Base-by-base conservation (phyloP, 2,113 vertebrate species). In the Pseudonaja textilis region DNA sequence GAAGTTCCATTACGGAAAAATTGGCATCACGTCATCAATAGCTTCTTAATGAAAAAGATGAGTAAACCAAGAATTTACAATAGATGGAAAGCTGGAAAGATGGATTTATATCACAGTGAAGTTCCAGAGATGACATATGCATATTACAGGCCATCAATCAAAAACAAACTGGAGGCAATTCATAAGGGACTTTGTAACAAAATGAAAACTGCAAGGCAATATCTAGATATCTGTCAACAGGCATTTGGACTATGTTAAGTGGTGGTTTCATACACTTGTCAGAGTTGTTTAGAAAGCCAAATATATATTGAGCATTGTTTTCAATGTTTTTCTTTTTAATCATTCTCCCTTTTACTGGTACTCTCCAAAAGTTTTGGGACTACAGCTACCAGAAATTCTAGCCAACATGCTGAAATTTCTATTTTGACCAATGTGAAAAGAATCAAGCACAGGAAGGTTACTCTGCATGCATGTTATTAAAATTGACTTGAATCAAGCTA, bases 1-100 rank as follows among this genome's bases (percentile, higher is more conserved):
- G 56, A 3, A 89, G 7, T 87, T 89, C 85, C 87, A 0, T 87
- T 93, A 90, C 55, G n/a, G 29, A 34, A 74, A 9, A 34, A 42
- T 89, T 57, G 74, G 92, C 88, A 93, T 0, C 0, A 74, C 85
- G 25, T 2, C 34, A 45, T 50, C 1, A 0, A 20, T 94, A 39
- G 89, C 91, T 69, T 90, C 50, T 91, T 90, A 56, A 56, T 93
- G 45, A 92, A 92, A 90, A 94, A 6, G 42, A 90, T 88, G 47
- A 91, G 39, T 26, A 45, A 50, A 10, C 34, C 39, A 26, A 87
- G 93, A n/a, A 23, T 91, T 10, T 42, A 45, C 34, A 39, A 0
- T 64, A 61, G 87, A 57, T 2, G 56, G 11, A 52, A 57, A 12
- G 45, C 26, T 74, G 50, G 61, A 12, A 22, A 18, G n/a, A 81